Conservation (phyloP, 2,888 invertebrate species). For the Stenolophus ochropezus region DNA sequence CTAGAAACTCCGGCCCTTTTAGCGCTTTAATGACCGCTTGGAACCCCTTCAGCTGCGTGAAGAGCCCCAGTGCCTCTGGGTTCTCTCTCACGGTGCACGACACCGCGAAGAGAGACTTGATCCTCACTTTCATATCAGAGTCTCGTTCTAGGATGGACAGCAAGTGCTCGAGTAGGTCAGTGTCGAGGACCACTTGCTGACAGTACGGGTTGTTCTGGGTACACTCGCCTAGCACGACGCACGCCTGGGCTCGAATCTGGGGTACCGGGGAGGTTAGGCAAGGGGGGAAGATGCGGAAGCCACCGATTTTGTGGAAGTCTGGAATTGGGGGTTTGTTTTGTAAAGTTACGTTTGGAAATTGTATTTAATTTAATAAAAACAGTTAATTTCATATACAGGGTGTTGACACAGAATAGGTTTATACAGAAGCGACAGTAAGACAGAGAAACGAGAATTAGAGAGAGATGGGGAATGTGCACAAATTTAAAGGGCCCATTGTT, state of each 20-base stretch:
- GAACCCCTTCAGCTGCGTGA: conserved; percentile 81
- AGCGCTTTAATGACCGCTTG: conserved; percentile 72
- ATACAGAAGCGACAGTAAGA: no score
- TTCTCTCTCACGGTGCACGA: conserved; percentile 78
- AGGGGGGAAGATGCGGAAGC: conserved; percentile 82
- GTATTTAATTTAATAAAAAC: no score
- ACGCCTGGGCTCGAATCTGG: conserved; percentile 79
- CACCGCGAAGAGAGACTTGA: conserved; percentile 85
- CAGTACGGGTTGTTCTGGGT: conserved; percentile 92
- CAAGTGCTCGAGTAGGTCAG: conserved; percentile 79
- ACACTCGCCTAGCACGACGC: conserved; percentile 84
- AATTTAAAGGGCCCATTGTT: no score
- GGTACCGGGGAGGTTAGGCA: conserved; percentile 80
- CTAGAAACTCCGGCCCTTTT: not conserved
- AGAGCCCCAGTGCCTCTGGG: conserved; percentile 77
- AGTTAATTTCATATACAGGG: no score
- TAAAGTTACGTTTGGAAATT: no score
- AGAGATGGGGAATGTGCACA: no score
- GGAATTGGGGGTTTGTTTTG: no score
- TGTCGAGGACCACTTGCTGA: conserved; percentile 82
- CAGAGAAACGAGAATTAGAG: no score
- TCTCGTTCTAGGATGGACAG: conserved; percentile 77
- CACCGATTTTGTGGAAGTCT: conserved; percentile 91
- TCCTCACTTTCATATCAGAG: conserved; percentile 76
- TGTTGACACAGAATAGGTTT: no score